phyloP scores from a whole-genome alignment of 2,888 invertebrate genomes.

The Bruchidius siliquastri region DNA sequence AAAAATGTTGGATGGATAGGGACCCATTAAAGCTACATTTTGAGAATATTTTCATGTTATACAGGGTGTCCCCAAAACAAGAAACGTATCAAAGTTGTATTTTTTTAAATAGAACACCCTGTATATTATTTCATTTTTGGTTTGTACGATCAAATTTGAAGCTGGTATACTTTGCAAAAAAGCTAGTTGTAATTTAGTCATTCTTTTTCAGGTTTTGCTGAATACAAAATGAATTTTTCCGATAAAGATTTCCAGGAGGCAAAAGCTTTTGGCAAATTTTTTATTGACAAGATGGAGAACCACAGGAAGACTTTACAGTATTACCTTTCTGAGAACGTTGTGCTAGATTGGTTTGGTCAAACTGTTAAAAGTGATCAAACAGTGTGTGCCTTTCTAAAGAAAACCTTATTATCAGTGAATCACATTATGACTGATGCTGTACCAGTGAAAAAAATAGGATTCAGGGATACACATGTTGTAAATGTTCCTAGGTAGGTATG shows the following conservation, averaged over 20 bases:
- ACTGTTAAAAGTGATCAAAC: slow-evolving; percentile 57
- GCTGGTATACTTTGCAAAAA: too few relatives aligned
- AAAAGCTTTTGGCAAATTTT: slow-evolving; percentile 38
- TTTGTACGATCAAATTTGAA: too few relatives aligned
- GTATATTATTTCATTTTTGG: too few relatives aligned
- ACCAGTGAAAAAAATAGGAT: slow-evolving; percentile 39
- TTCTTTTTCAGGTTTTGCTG: background rate
- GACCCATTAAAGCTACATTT: too few relatives aligned
- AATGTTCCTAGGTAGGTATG: slow-evolving; percentile 31
- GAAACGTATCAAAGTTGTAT: too few relatives aligned
- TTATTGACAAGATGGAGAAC: slow-evolving; percentile 41
- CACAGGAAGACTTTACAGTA: slow-evolving; percentile 34
- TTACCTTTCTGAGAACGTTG: slow-evolving; percentile 42
- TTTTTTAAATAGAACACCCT: too few relatives aligned
- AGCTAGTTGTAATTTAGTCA: too few relatives aligned
- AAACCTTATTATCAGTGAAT: slow-evolving; percentile 44
- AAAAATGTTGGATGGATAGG: too few relatives aligned
- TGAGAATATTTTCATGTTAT: too few relatives aligned
- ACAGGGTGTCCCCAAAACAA: too few relatives aligned
- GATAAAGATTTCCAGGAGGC: slow-evolving; percentile 35
- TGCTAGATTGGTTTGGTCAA: slow-evolving; percentile 62
- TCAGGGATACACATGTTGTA: slow-evolving; percentile 39
- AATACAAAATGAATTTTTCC: slow-evolving; percentile 21
- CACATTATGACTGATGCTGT: slow-evolving; percentile 35
- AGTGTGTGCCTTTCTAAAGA: slow-evolving; percentile 54